phyloP scores from a whole-genome alignment of 2,888 invertebrate genomes.

The Dugesia japonica region DNA sequence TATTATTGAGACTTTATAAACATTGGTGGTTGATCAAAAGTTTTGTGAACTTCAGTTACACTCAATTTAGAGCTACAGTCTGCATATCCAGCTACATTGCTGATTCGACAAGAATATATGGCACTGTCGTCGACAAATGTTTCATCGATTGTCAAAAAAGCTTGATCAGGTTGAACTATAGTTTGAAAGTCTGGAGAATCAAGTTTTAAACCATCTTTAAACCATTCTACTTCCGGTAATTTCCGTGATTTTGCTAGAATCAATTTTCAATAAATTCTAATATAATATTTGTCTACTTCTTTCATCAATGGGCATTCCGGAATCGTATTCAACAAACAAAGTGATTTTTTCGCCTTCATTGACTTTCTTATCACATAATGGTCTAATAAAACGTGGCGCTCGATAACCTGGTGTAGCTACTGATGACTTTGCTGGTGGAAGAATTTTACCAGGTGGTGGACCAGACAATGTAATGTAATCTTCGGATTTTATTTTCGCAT shows the following conservation, averaged over 20 bases:
- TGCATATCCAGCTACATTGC: constrained; percentile 71
- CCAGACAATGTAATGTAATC: constrained; percentile 1
- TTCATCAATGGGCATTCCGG: constrained; percentile 17
- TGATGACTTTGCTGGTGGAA: not conserved
- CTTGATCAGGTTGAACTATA: constrained; percentile 56
- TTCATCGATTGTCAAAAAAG: constrained; percentile 66
- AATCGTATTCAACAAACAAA: constrained; percentile 17
- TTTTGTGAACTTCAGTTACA: constrained; percentile 54
- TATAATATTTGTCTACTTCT: not conserved
- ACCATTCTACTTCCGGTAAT: constrained; percentile 52
- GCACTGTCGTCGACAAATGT: constrained; percentile 71
- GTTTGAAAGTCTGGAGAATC: constrained; percentile 66
- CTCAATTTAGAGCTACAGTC: constrained; percentile 61
- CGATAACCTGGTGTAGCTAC: not conserved
- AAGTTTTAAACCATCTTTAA: constrained; percentile 64
- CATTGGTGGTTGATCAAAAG: constrained; percentile 21
- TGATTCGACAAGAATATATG: constrained; percentile 74
- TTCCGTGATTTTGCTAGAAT: not conserved
- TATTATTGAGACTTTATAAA: constrained; percentile 26
- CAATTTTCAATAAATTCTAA: not conserved
- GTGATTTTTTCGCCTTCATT: constrained; percentile 51
- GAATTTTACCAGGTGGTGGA: not conserved
- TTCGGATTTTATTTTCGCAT: not conserved
- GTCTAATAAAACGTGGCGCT: constrained; percentile 45
- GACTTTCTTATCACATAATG: constrained; percentile 58